These are phyloP conservation scores for Meandrusa payeni DNA, from an alignment of 2,888 invertebrate genomes.

Conservation along the genomic window DNA sequence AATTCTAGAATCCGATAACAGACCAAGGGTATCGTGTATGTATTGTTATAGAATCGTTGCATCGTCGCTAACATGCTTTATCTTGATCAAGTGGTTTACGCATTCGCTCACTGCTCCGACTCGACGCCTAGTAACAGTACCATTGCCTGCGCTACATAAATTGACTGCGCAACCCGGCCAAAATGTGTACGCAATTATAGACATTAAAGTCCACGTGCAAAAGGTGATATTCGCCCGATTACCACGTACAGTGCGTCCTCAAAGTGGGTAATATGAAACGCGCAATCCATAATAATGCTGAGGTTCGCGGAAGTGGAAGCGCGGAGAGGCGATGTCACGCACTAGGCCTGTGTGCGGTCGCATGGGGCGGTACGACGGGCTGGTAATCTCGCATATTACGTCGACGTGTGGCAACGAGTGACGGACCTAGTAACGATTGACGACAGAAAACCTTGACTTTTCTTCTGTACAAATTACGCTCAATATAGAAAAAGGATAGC, in stretches of 20 bases:
- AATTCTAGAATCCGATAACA: constrained; percentile 15
- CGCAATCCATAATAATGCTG: constrained; percentile 52
- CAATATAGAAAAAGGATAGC: too few species aligned
- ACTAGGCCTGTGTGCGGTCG: constrained; percentile 24
- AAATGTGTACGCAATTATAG: constrained; percentile 5
- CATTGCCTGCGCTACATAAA: constrained; percentile 7
- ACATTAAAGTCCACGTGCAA: constrained; percentile 9
- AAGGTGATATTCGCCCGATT: constrained; percentile 18
- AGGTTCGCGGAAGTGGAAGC: constrained; percentile 56
- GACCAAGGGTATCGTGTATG: constrained; percentile 21
- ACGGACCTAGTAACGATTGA: too few species aligned
- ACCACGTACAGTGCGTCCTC: constrained; percentile 32
- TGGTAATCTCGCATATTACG: too few species aligned
- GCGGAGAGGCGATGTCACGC: constrained; percentile 37
- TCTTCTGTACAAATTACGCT: too few species aligned
- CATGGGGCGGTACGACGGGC: constrained; percentile 9
- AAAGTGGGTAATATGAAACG: constrained; percentile 41
- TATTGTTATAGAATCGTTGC: constrained; percentile 20
- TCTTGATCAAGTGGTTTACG: constrained; percentile 25
- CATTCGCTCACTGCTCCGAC: constrained; percentile 14
- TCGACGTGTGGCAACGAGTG: too few species aligned
- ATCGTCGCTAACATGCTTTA: constrained; percentile 21
- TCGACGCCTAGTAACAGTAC: constrained; percentile 24
- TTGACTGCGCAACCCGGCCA: too few species aligned
- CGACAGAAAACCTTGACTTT: too few species aligned